Conservation (phyloP, 2,797 vertebrate genomes). For the Peromyscus eremicus region DNA sequence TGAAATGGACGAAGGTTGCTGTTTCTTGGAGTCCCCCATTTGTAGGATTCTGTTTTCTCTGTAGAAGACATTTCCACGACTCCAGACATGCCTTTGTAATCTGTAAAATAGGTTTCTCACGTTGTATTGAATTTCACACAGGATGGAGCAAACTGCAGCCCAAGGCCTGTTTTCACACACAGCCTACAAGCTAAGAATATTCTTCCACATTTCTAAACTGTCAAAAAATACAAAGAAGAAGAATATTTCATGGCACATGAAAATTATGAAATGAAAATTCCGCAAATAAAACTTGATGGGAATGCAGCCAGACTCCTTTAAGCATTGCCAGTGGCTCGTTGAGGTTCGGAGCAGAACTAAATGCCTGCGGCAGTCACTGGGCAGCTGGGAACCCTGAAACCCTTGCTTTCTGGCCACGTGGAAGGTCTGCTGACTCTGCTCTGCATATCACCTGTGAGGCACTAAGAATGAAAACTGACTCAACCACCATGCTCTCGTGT, state of each 20-base stretch:
- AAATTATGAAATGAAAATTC: conserved; percentile 53
- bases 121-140: not conserved
- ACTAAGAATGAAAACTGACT: no score
- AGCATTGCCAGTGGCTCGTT: rapidly evolving
- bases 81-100: not conserved
- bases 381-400: not conserved
- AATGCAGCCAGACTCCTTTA: not conserved
- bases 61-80: not conserved
- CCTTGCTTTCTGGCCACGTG: no score
- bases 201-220: not conserved
- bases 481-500: not conserved
- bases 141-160: not conserved
- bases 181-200: not conserved
- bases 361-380: not conserved
- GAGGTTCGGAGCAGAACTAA: not conserved
- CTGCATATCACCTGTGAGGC: not conserved
- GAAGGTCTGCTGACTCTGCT: not conserved
- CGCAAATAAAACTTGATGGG: conserved; percentile 6
- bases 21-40: not conserved
- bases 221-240: not conserved
- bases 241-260: not conserved
- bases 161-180: not conserved
- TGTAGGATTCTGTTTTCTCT: not conserved
- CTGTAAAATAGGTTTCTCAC: not conserved
- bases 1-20: not conserved